Evolutionary conservation across 2,113 vertebrate genomes (phyloP), one percentile per base, ranked within the genome.

Genomic region (Pseudolaguvia tuberculata): DNA sequence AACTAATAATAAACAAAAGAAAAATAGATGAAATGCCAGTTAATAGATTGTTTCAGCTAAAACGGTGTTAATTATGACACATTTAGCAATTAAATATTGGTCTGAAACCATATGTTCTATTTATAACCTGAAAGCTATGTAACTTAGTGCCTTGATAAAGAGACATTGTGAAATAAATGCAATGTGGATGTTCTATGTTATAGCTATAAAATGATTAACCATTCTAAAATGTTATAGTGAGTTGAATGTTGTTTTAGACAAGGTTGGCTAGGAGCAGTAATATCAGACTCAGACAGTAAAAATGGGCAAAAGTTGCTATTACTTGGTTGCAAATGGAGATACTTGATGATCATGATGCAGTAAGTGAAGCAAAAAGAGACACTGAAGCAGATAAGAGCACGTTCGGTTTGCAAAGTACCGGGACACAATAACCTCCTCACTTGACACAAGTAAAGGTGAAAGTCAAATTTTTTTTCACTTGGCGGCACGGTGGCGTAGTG

Each of bases 21-120:
- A 35, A 42, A 78, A 58, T 51, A 47, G 55, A 68, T 25, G 2
- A 21, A 21, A 58, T 18, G 61, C 63, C 80, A 83, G 82, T 82
- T 85, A 85, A 71, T 53, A 1, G n/a, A 15, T 31, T 71, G 52
- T 73, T 77, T 27, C 21, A 61, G 10, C 13, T 31, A 31, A 59
- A 35, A 20, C 18, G 1, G 3, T 29, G 35, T 39, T 1, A 39
- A 12, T n/a, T 35, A 10, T 4, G 8, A 61, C 9, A 61, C 29
- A 35, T 9, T 10, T 61, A 35, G 20, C 29, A 59, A 17, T 25
- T 57, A 59, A 12, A n/a, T 57, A 58, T 61, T 3, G 4, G 17
- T n/a, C 61, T 8, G n/a, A 45, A 15, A 42, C 5, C 14, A 65
- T 65, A 14, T 62, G n/a, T 10, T 62, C 5, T 14, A 21, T 42